Conservation (phyloP, 1,140 invertebrate species). For the Apis florea region DNA sequence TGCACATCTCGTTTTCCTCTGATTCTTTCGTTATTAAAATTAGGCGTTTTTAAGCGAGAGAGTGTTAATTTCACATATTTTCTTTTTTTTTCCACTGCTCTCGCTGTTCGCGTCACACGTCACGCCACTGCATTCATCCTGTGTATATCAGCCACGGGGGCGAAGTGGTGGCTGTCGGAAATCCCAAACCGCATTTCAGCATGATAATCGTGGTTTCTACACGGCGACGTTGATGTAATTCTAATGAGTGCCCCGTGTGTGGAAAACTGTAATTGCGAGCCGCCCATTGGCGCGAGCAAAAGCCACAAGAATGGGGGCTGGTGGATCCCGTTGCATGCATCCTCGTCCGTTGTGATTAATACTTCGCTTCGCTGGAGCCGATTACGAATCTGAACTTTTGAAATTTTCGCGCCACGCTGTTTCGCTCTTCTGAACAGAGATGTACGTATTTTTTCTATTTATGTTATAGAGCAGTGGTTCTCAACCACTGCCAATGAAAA, state of each 20-base stretch:
- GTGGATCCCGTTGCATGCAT: too few relatives aligned
- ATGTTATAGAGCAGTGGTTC: too few relatives aligned
- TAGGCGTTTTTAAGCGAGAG: too few relatives aligned
- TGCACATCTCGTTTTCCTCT: too few relatives aligned
- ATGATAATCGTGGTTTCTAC: conserved; percentile 33
- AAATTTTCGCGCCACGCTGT: not conserved
- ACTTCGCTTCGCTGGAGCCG: not conserved
- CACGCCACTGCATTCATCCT: not conserved
- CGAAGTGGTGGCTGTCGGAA: conserved; percentile 55
- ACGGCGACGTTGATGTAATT: conserved; percentile 62
- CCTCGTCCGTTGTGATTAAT: not conserved
- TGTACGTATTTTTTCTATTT: too few relatives aligned
- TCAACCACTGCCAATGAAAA: too few relatives aligned
- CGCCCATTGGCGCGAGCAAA: not conserved
- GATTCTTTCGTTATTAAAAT: too few relatives aligned
- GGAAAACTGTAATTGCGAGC: conserved; percentile 59
- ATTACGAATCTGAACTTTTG: not conserved
- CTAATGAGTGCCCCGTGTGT: conserved; percentile 56
- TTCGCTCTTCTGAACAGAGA: too few relatives aligned
- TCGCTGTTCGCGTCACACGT: not conserved
- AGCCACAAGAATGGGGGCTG: not conserved
- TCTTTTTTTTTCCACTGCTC: too few relatives aligned
- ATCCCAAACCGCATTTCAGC: conserved; percentile 59
- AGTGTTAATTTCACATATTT: too few relatives aligned
- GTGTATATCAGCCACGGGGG: conserved; percentile 9